Evolutionary conservation across 2,888 invertebrate genomes (phyloP).

Genomic region (Apamea sordens): DNA sequence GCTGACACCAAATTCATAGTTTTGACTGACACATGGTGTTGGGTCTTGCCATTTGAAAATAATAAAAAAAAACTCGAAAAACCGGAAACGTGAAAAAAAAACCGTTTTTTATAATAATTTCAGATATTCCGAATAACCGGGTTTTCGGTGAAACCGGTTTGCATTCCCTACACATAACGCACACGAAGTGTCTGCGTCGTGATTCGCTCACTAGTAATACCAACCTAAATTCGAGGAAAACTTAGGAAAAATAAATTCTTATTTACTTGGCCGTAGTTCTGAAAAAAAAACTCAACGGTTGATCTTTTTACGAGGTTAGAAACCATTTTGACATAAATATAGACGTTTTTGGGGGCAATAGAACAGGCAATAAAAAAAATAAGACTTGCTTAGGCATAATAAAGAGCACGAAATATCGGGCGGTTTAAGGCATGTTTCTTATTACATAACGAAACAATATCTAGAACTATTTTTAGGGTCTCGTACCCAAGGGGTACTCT

Average conservation of each 20-base stretch:
- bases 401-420: conserved; percentile 13
- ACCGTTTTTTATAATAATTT: no score
- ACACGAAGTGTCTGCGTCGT: no score
- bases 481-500: no score
- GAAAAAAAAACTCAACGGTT: not conserved
- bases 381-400: not conserved
- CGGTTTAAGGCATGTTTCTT: not conserved
- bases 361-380: conserved; percentile 11
- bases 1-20: no score
- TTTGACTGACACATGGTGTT: no score
- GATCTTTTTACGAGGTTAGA: conserved; percentile 1
- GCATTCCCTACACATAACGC: no score
- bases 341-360: not conserved
- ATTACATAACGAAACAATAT: conserved; percentile 1
- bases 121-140: no score
- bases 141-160: no score
- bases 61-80: no score
- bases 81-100: no score
- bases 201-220: no score
- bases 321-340: conserved; percentile 18
- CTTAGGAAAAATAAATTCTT: not conserved
- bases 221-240: not conserved
- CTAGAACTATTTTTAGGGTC: not conserved
- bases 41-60: no score
- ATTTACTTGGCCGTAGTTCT: not conserved